These are phyloP conservation scores for Adela reaumurella DNA, from an alignment of 2,888 invertebrate genomes.

Conservation along the genomic window DNA sequence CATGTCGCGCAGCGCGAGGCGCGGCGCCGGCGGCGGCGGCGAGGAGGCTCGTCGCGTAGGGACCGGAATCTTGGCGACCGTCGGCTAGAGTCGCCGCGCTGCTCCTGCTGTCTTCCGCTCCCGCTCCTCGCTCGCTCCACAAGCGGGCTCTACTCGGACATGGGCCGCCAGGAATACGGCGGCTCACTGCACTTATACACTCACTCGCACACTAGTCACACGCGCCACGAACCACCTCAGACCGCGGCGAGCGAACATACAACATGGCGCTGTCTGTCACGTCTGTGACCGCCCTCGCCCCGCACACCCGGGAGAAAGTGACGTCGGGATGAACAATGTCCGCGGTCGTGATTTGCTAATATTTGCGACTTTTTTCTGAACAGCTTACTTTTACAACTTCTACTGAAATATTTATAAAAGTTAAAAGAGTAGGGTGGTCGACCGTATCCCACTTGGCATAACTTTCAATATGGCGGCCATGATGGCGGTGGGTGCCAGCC, in stretches of 20 bases:
- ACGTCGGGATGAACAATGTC: neutral
- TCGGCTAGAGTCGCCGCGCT: constrained; percentile 1
- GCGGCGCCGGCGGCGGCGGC: constrained; percentile 61
- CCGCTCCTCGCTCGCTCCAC: constrained; percentile 1
- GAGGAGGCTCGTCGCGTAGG: constrained; percentile 77
- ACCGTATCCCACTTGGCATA: constrained; percentile 45
- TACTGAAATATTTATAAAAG: constrained; percentile 29
- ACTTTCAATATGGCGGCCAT: constrained; percentile 49
- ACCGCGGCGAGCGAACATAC: constrained; percentile 41
- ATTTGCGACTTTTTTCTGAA: constrained; percentile 26
- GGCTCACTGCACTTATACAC: neutral
- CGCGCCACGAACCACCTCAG: constrained; percentile 1
- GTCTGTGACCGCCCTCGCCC: neutral
- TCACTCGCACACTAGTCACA: neutral
- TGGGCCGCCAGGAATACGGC: neutral
- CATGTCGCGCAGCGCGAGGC: constrained; percentile 47
- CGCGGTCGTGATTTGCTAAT: constrained; percentile 23
- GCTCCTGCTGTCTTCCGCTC: neutral
- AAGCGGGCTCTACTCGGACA: neutral
- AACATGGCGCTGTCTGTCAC: constrained; percentile 50
- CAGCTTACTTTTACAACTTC: constrained; percentile 24
- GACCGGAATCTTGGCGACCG: constrained; percentile 76
- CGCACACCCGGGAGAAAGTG: neutral
- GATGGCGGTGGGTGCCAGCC: constrained; percentile 2
- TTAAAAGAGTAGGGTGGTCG: constrained; percentile 47